Evolutionary conservation across 2,888 invertebrate species (phyloP), one percentile per base, ranked within the genome.

Genomic region (Protula sp.): DNA sequence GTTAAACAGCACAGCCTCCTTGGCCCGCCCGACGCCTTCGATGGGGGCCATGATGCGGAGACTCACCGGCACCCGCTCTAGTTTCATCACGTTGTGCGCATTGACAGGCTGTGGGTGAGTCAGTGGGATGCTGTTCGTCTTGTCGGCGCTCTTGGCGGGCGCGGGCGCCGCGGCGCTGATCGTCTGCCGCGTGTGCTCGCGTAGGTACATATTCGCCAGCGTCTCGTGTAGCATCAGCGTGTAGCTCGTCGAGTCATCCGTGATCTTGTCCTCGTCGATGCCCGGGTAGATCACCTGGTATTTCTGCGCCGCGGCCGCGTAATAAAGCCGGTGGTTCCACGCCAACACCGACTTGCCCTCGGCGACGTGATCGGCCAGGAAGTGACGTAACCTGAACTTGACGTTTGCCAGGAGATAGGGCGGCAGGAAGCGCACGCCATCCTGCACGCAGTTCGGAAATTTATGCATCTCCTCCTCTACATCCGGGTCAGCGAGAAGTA

Each of bases 261-360:
- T 61, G 31, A 67, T 61, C n/a, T 30, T 14, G 14, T 50, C 47
- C 22, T 66, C 63, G 5, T 22, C 27, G 22, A 61, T 45, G 3
- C 67, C 65, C 4, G 59, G 59, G 52, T 45, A 61, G 30, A 67
- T 58, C 19, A 64, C 57, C 3, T 58, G 47, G 54, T 66, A 61
- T 22, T 31, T 54, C 5, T 51, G 31, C n/a, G 57, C 47, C 26
- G 53, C 38, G 4, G 47, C 28, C 3, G 22, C 24, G 14, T 30
- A 47, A 28, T 60, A 51, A 19, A 52, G 19, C 14, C 24, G 19
- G 38, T 66, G 59, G 28, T 27, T 58, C 61, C 59, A 67, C 2
- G 56, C 67, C 2, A 66, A 30, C 2, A 59, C 63, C 2, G 14
- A 19, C 29, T 57, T 48, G 3, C 65, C 65, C 19, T 31, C 31